A percentile compares a stretch with the other conserved stretches of the same genome.
phyloP scores from a whole-genome alignment of 2,797 vertebrate species.

The Epinephelus awoara region DNA sequence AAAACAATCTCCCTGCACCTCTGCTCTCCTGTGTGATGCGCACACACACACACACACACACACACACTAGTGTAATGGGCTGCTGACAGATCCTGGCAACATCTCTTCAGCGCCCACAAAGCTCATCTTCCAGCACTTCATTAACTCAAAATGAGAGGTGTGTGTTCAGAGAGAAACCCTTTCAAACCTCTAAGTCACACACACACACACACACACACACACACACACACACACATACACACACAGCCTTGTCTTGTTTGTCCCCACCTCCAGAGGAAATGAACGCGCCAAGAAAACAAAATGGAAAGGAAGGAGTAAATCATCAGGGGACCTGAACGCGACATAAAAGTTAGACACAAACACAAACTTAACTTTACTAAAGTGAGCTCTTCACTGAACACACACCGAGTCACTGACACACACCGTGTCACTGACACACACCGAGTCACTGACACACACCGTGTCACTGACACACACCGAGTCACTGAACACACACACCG shows the following conservation, averaged over 20 bases:
- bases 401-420: not conserved
- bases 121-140: slow-evolving; percentile 42
- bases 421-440: not conserved
- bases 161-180: slow-evolving; percentile 23
- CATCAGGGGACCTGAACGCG: slow-evolving; percentile 2
- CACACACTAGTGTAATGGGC: not conserved
- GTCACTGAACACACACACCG: not conserved
- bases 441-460: not conserved
- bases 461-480: too few relatives aligned
- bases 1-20: slow-evolving; percentile 12
- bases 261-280: slow-evolving; percentile 27
- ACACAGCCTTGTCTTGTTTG: not conserved
- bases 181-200: slow-evolving; percentile 22
- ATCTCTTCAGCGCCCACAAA: slow-evolving; percentile 21
- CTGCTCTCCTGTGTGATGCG: slow-evolving; percentile 8
- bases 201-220: not conserved
- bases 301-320: slow-evolving; percentile 13
- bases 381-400: fast-evolving
- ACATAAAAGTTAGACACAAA: not conserved
- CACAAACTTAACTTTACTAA: fast-evolving
- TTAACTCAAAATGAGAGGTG: slow-evolving; percentile 22
- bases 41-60: not conserved
- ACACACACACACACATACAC: not conserved
- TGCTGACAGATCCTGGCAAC: slow-evolving; percentile 17
- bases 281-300: slow-evolving; percentile 35